Conservation (phyloP, 1,140 invertebrate genomes). For the Anoplophora glabripennis region DNA sequence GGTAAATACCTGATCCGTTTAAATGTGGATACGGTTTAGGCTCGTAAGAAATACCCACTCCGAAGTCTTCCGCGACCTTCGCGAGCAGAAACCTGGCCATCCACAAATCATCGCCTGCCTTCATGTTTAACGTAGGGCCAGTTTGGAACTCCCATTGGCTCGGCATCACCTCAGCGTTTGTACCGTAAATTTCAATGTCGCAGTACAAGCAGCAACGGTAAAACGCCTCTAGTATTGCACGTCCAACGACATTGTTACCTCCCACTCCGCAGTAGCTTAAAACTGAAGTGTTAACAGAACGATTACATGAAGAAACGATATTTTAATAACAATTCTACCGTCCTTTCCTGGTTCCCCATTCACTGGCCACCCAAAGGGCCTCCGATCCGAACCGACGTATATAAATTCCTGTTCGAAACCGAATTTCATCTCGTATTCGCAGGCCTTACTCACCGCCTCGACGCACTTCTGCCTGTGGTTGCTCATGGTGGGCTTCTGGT, state of each 20-base stretch:
- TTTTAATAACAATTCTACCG: not conserved
- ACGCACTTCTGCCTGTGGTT: constrained; percentile 77
- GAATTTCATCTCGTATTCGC: constrained; percentile 87
- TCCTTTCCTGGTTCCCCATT: not conserved
- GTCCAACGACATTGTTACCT: constrained; percentile 65
- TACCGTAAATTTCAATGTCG: constrained; percentile 78
- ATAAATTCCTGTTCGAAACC: constrained; percentile 86
- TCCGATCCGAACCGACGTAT: constrained; percentile 70
- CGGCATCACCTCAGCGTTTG: constrained; percentile 87
- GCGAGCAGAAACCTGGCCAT: constrained; percentile 76
- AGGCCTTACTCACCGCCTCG: constrained; percentile 70
- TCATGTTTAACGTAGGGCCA: constrained; percentile 71
- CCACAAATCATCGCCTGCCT: constrained; percentile 82
- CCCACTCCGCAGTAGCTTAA: constrained; percentile 78
- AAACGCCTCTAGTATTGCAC: constrained; percentile 81
- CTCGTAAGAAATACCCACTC: constrained; percentile 74
- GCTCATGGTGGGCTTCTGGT: constrained; percentile 55
- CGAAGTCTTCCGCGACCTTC: constrained; percentile 81
- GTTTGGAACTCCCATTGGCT: constrained; percentile 72
- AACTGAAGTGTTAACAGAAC: not conserved
- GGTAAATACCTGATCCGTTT: constrained; percentile 71
- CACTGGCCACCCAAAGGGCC: constrained; percentile 85
- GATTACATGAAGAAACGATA: not conserved
- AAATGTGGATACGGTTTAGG: constrained; percentile 78
- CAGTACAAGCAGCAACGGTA: constrained; percentile 76